These are phyloP conservation scores for Chloroceryle inda DNA, from an alignment of 2,797 vertebrate genomes.

Conservation along the genomic window DNA sequence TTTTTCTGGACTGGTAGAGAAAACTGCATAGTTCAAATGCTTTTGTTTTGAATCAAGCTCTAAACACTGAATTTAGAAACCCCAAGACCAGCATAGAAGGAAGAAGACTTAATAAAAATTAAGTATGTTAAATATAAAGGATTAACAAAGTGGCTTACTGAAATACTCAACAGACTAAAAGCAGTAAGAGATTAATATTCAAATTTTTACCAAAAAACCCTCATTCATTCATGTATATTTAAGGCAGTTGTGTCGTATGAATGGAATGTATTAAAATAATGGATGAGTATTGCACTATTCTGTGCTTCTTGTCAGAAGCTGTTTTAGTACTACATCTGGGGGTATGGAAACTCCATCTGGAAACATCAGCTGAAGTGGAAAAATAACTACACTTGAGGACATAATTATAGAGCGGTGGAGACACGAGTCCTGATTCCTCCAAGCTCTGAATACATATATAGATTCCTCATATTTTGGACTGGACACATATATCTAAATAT, in stretches of 20 bases:
- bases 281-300: constrained; percentile 41
- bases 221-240: constrained; percentile 51
- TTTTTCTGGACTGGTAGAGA: neutral
- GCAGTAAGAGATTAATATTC: constrained; percentile 32
- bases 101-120: neutral
- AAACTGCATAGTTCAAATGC: neutral
- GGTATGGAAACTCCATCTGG: neutral
- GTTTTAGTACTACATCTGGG: constrained; percentile 2
- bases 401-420: constrained; percentile 3
- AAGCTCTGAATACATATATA: fast-evolving
- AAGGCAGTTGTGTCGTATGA: constrained; percentile 32
- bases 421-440: neutral
- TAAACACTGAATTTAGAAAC: neutral
- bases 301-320: constrained; percentile 27
- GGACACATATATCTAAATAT: neutral
- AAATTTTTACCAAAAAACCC: constrained; percentile 45
- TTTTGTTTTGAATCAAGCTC: neutral
- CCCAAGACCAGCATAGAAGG: neutral
- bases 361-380: constrained; percentile 6
- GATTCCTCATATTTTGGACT: neutral
- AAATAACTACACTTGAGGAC: constrained; percentile 24
- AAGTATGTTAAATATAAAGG: neutral
- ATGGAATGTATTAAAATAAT: constrained; percentile 62
- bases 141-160: neutral
- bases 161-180: neutral